A percentile compares a stretch with the other conserved stretches of the same genome.
Conservation (phyloP, 2,888 invertebrate genomes). For the Yponomeuta cagnagella region DNA sequence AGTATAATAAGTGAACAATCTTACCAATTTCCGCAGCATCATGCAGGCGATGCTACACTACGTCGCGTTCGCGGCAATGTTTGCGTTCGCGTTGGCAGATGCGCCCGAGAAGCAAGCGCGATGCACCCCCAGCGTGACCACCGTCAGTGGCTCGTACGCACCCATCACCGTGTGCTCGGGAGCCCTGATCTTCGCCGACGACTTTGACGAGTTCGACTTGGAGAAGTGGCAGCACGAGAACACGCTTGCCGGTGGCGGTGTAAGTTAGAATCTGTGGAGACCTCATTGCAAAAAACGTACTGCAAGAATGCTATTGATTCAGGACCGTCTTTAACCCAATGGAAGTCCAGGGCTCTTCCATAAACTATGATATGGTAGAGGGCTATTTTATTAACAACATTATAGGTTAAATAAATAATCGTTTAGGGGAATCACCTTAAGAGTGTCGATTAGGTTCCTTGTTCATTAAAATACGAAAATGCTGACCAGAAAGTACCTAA, state of each 20-base stretch:
- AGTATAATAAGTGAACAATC: background rate
- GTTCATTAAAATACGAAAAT: too few species aligned
- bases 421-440: too few species aligned
- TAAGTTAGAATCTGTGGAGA: conserved; percentile 41
- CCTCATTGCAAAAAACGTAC: background rate
- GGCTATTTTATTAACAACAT: too few species aligned
- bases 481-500: too few species aligned
- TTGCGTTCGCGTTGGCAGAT: conserved; percentile 38
- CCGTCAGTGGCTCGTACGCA: conserved; percentile 68
- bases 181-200: conserved; percentile 77
- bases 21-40: conserved; percentile 26
- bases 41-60: conserved; percentile 41
- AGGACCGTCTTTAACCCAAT: too few species aligned
- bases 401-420: too few species aligned
- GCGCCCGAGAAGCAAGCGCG: background rate
- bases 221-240: conserved; percentile 80
- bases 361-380: too few species aligned
- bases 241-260: conserved; percentile 79
- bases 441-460: too few species aligned
- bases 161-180: conserved; percentile 71
- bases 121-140: conserved; percentile 63
- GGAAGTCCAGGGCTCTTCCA: too few species aligned
- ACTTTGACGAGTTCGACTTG: conserved; percentile 75
- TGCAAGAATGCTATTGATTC: background rate
- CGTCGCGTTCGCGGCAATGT: conserved; percentile 21